These are phyloP conservation scores for Drosophila melanosoma DNA, from an alignment of 2,888 invertebrate genomes.

Conservation along the genomic window DNA sequence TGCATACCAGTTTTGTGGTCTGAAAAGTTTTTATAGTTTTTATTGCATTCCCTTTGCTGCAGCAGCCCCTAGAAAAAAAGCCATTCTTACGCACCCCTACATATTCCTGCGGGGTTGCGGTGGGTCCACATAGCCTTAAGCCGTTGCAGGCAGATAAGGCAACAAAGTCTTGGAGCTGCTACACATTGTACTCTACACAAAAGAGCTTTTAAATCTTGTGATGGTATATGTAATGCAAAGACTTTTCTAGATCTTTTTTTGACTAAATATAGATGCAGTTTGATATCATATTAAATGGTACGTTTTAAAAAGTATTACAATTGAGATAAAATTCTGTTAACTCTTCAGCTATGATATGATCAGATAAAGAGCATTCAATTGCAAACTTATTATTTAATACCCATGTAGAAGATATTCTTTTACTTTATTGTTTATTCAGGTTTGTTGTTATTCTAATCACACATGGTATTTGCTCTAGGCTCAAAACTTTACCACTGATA, in stretches of 20 bases:
- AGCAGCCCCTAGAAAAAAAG: slow-evolving; percentile 31
- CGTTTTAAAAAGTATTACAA: background rate
- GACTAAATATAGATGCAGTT: background rate
- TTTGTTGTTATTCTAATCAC: slow-evolving; percentile 59
- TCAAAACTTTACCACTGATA: slow-evolving; percentile 62
- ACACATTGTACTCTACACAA: slow-evolving; percentile 27
- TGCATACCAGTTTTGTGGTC: slow-evolving; percentile 61
- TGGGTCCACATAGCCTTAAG: slow-evolving; percentile 4
- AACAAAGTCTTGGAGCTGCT: slow-evolving; percentile 31
- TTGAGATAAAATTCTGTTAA: background rate
- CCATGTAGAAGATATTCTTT: background rate
- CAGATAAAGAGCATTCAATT: background rate
- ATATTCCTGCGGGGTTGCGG: too few relatives aligned
- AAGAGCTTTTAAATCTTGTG: background rate
- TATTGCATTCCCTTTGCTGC: slow-evolving; percentile 74
- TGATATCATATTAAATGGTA: background rate
- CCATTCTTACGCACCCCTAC: slow-evolving; percentile 28
- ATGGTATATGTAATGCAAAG: background rate
- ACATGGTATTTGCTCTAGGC: slow-evolving; percentile 43
- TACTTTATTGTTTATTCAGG: slow-evolving; percentile 2
- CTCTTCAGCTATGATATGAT: background rate
- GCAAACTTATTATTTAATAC: slow-evolving; percentile 11
- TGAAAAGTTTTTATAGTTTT: slow-evolving; percentile 80
- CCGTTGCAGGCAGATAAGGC: slow-evolving; percentile 20
- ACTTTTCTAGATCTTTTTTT: background rate